Base-by-base conservation (phyloP, 2,797 vertebrate species). In the Apodemus agrarius region DNA sequence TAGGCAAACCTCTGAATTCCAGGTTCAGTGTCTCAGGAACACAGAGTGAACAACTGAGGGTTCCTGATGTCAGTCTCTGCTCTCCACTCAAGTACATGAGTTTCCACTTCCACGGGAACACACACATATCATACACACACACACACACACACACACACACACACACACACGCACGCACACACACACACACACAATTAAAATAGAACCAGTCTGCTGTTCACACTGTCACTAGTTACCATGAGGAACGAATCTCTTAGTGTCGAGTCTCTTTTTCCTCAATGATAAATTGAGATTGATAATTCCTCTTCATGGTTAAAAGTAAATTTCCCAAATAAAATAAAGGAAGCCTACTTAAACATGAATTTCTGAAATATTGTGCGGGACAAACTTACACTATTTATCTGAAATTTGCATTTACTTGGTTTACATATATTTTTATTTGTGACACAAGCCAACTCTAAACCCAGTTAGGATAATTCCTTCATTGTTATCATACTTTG, bases 371-470 rank as follows among this genome's bases (percentile, higher is more conserved):
- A 89, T 93, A 84, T 11, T 72, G 5, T 43, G 5, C 49, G 26
- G 65, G n/a, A 85, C 12, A 31, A 52, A 61, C 54, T 43, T 61
- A 69, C 1, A 82, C 46, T 69, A 31, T 26, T 85, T 91, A 74
- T 40, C n/a, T 86, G 61, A 93, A 94, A 84, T 89, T 92, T 59
- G 87, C 57, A 91, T 88, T 84, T 94, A 96, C 87, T 59, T 95
- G 46, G 37, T n/a, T 67, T 21, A 29, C 24, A 57, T 89, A 86
- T 91, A 82, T 91, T 90, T 91, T 93, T 84, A 95, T 94, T 95
- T 90, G 65, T 31, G 49, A 78, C 89, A 54, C 69, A 31, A 26
- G 43, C 40, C 57, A 95, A 81, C 29, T 10, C 26, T 84, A 61
- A 88, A 40, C 72, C 54, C 40, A 79, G 59, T 94, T 46, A 61